A percentile compares a stretch with the other conserved stretches of the same genome.
These are phyloP conservation scores for Recurvirostra avosetta DNA, from an alignment of 2,113 vertebrate species.

Conservation along the genomic window DNA sequence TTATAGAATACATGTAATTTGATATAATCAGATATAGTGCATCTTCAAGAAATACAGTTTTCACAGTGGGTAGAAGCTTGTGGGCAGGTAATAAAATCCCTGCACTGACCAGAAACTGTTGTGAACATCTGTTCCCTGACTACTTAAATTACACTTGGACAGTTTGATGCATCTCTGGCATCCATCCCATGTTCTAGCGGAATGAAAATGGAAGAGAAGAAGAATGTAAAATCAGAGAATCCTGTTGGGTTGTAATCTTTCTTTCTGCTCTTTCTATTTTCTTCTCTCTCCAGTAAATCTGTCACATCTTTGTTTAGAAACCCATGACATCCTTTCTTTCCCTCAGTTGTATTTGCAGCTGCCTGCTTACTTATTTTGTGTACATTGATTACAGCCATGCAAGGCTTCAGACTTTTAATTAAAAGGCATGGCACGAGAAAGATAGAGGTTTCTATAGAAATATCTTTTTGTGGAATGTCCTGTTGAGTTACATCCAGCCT, in stretches of 20 bases:
- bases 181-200: background rate
- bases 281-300: background rate
- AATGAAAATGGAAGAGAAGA: constrained; percentile 40
- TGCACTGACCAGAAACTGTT: constrained; percentile 60
- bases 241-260: constrained; percentile 21
- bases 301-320: constrained; percentile 31
- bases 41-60: constrained; percentile 49
- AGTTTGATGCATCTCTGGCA: constrained; percentile 60
- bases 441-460: background rate
- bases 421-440: background rate
- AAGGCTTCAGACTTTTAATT: background rate
- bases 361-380: background rate
- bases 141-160: constrained; percentile 59
- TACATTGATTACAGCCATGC: background rate
- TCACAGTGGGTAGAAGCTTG: constrained; percentile 26
- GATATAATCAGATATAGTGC: background rate
- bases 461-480: background rate
- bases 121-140: constrained; percentile 64
- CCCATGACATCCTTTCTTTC: background rate
- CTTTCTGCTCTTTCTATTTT: constrained; percentile 11
- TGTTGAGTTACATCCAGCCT: background rate
- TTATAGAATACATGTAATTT: background rate
- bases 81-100: constrained; percentile 53
- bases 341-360: background rate
- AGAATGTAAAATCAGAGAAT: constrained; percentile 35